phyloP scores from a whole-genome alignment of 2,113 vertebrate genomes.

The Crotophaga sulcirostris region DNA sequence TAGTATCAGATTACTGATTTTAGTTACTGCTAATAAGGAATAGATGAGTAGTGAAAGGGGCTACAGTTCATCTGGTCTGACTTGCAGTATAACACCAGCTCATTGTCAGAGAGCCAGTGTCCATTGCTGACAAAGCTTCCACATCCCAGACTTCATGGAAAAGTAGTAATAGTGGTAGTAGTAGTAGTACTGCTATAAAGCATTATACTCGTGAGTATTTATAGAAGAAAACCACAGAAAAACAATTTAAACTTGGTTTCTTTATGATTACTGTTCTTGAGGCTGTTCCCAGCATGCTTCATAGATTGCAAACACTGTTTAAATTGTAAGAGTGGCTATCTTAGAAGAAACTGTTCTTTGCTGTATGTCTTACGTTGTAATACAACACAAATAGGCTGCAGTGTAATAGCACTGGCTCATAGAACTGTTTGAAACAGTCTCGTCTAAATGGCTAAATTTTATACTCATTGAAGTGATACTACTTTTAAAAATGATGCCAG shows the following conservation, averaged over 20 bases:
- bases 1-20: neutral
- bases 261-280: neutral
- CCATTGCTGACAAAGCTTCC: neutral
- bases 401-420: neutral
- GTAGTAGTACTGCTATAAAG: neutral
- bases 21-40: neutral
- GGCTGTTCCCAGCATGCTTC: neutral
- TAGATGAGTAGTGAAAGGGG: neutral
- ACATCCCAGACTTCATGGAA: neutral
- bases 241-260: rapidly evolving
- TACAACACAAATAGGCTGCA: neutral
- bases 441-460: neutral
- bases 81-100: neutral
- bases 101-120: neutral
- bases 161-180: neutral
- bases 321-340: neutral
- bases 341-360: neutral
- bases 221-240: neutral
- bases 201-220: neutral
- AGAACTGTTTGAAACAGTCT: neutral
- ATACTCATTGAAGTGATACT: neutral
- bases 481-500: neutral
- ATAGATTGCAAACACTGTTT: neutral
- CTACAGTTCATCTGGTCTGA: neutral
- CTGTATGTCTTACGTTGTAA: neutral